These are phyloP conservation scores for Mormyrus iriodes DNA, from an alignment of 2,113 vertebrate species.

Conservation along the genomic window DNA sequence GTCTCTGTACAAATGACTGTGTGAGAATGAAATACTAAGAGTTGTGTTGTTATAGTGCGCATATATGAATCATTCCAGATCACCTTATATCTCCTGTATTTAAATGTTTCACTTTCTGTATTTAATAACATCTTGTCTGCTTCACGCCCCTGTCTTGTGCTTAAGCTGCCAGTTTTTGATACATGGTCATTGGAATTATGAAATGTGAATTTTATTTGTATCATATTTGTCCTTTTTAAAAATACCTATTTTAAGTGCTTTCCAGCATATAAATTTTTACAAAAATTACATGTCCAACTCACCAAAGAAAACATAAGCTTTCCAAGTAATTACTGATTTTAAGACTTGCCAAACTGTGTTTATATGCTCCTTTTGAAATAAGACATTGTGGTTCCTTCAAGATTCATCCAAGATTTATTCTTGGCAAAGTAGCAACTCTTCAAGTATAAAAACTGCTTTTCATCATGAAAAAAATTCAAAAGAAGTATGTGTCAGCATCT, in stretches of 20 bases:
- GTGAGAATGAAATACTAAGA: not conserved
- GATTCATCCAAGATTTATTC: not conserved
- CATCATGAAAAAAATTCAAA: not conserved
- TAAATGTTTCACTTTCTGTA: not conserved
- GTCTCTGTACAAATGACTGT: not conserved
- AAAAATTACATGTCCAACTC: not conserved
- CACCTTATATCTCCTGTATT: not conserved
- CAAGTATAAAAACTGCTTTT: not conserved
- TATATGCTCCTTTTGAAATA: not conserved
- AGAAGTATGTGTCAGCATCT: not conserved
- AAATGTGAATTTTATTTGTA: not conserved
- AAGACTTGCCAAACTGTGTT: not conserved
- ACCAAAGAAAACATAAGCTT: not conserved
- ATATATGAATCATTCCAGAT: not conserved
- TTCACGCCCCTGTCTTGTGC: not conserved
- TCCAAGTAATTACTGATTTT: not conserved
- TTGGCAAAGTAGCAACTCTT: not conserved
- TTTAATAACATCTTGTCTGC: not conserved
- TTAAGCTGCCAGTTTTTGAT: not conserved
- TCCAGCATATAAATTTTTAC: not conserved
- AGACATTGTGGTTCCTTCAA: not conserved
- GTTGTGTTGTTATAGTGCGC: not conserved
- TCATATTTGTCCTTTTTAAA: not conserved
- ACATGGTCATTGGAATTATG: not conserved
- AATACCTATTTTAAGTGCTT: not conserved